These are phyloP conservation scores for Clanis bilineata DNA, from an alignment of 2,888 invertebrate genomes.

Conservation along the genomic window DNA sequence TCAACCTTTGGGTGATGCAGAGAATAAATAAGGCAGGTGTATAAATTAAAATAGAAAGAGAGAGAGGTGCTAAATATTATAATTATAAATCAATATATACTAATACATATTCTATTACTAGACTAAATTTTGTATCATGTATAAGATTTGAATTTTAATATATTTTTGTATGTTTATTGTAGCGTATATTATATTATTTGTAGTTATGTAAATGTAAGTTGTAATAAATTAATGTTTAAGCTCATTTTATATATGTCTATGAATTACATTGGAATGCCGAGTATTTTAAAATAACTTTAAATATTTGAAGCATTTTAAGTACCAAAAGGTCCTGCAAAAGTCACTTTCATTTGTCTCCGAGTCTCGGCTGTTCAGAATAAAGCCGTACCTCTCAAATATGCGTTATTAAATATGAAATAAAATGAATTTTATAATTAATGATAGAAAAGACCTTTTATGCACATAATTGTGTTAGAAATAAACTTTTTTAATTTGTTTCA, in stretches of 20 bases:
- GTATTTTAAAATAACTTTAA: neutral
- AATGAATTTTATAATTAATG: conserved; percentile 3
- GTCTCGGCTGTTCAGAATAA: neutral
- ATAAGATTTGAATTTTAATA: too few relatives aligned
- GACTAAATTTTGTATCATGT: too few relatives aligned
- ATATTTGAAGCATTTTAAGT: neutral
- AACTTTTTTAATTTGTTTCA: neutral
- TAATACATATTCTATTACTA: too few relatives aligned
- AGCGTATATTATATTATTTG: too few relatives aligned
- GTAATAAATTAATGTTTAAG: neutral
- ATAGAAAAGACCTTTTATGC: neutral
- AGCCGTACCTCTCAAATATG: neutral
- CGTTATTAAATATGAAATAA: neutral
- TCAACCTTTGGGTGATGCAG: too few relatives aligned
- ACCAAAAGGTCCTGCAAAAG: neutral
- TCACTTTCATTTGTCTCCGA: conserved; percentile 5
- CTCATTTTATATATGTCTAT: too few relatives aligned
- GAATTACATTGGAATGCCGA: neutral
- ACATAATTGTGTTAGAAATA: neutral
- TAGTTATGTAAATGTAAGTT: too few relatives aligned
- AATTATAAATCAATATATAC: too few relatives aligned
- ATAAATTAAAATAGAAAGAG: too few relatives aligned
- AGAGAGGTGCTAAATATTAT: too few relatives aligned
- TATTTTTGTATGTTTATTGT: too few relatives aligned
- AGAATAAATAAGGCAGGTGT: too few relatives aligned